These are phyloP conservation scores for Apogon hyalosoma DNA, from an alignment of 2,797 vertebrate genomes.

Conservation along the genomic window DNA sequence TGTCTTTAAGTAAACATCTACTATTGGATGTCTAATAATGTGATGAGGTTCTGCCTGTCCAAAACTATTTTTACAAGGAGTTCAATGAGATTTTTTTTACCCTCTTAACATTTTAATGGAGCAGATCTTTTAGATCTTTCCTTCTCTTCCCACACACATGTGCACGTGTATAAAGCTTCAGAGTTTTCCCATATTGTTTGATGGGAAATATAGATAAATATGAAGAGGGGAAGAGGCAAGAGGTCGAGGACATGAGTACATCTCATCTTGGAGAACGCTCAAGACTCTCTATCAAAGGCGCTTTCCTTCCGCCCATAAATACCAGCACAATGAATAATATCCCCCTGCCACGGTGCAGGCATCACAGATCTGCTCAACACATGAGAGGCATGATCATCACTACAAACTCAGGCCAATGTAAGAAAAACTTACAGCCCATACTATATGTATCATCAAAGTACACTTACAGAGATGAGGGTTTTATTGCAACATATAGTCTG, in stretches of 20 bases:
- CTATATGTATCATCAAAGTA: conserved; percentile 29
- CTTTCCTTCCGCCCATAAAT: conserved; percentile 81
- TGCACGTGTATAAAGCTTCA: conserved; percentile 15
- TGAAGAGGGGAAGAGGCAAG: conserved; percentile 59
- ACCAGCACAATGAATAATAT: conserved; percentile 75
- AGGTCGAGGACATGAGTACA: conserved; percentile 74
- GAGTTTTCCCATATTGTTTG: conserved; percentile 41
- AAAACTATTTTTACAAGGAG: conserved; percentile 43
- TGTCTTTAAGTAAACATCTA: conserved; percentile 19
- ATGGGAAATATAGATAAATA: conserved; percentile 61
- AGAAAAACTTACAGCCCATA: conserved; percentile 12
- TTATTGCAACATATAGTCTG: conserved; percentile 22
- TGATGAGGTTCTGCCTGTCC: conserved; percentile 8
- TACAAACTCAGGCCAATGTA: conserved; percentile 2
- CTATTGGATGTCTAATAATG: conserved; percentile 21
- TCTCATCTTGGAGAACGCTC: conserved; percentile 70
- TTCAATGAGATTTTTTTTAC: conserved; percentile 39
- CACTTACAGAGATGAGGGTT: conserved; percentile 3
- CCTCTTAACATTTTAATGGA: conserved; percentile 39
- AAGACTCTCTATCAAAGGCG: conserved; percentile 73
- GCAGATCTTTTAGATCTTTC: conserved; percentile 34
- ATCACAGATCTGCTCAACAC: conserved; percentile 78
- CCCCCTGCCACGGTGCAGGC: conserved; percentile 40
- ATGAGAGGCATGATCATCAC: conserved; percentile 65
- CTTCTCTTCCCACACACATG: conserved; percentile 26